Base-by-base conservation (phyloP, 2,797 vertebrate genomes). In the Esox lucius region DNA sequence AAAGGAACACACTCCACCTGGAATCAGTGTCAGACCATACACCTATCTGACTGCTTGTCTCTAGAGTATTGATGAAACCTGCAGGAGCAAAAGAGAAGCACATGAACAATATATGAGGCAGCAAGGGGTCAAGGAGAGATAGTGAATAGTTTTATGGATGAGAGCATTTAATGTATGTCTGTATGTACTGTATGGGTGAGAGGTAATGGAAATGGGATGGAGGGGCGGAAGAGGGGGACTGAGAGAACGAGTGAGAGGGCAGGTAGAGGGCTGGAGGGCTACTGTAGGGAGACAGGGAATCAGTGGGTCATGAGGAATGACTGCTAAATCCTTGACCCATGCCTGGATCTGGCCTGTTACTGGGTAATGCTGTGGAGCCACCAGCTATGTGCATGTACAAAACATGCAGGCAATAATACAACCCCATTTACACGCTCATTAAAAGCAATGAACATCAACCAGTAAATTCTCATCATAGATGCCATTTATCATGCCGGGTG, bases 11-110 rank as follows among this genome's bases (percentile, higher is more conserved):
- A 46, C 49, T 71, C 26, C 69, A 53, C 69, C 69, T 71, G 49
- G 69, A 73, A 59, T 62, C 59, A 78, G 80, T 62, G 75, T 70
- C 11, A 64, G 76, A 84, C 71, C 72, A 83, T 83, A 70, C 26
- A 48, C 42, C 68, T 51, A 70, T 48, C 68, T 26, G 26, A 26
- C 42, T 70, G 16, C 33, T 35, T 42, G 66, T 46, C 66, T 66
- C n/a, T 17, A 24, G 56, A 24, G 56, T 24, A 61, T 61, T 12
- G 22, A 24, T 61, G 56, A 61, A 61, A 61, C 56, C 56, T 61
- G 56, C 26, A 33, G 49, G 26, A 28, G 26, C 28, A 53, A 28
- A 28, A 31, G 49, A 26, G 24, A 7, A 53, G 16, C 26, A 31
- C 69, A 71, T 71, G 69, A 56, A 71, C 69, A 71, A 71, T 71